Evolutionary conservation across 2,113 vertebrate genomes (phyloP), one percentile per base, ranked within the genome.

Genomic region (Circaetus cinerascens): DNA sequence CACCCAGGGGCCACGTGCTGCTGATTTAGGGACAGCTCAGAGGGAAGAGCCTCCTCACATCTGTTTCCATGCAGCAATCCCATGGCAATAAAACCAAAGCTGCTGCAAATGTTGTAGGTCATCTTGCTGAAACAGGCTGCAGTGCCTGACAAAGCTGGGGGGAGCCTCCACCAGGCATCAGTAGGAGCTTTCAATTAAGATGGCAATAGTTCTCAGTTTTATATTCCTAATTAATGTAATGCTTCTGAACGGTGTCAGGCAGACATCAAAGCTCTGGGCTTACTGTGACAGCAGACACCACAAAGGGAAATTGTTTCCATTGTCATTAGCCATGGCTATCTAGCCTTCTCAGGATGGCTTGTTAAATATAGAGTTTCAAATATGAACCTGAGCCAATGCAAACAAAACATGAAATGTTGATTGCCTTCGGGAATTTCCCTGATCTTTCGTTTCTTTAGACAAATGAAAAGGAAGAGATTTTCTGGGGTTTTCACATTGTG

Each of bases 1-100:
- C 67, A 87, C 20, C 17, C 27, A 46, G 20, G 75, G 26, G 12
- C 41, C 9, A 7, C 1, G 3, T 0, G 1, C 34, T 1, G 0
- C 29, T 45, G 38, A 46, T 64, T 69, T 60, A 9, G 11, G 69
- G 69, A 57, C 21, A 41, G 18, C 29, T 88, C 4, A 1, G 25
- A 55, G 22, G 22, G 34, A 80, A 87, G 6, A 90, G 23, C 36
- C 45, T 88, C 55, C 45, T 69, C n/a, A 32, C 62, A 64, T 56
- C 59, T 84, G 38, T 68, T 92, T 92, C 64, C 34, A 60, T 0
- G 3, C 57, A 84, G 30, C 0, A 2, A 86, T 71, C 45, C 57
- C 22, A 66, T 50, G 56, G 21, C 40, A 48, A 59, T 76, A 76
- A 76, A 76, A n/a, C 32, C 1, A 0, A 84, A 77, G 34, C 53